Percentiles rank a stretch among this genome's conserved stretches.
Evolutionary conservation across 2,888 invertebrate genomes (phyloP).

Genomic region (Amblyteles armatorius): DNA sequence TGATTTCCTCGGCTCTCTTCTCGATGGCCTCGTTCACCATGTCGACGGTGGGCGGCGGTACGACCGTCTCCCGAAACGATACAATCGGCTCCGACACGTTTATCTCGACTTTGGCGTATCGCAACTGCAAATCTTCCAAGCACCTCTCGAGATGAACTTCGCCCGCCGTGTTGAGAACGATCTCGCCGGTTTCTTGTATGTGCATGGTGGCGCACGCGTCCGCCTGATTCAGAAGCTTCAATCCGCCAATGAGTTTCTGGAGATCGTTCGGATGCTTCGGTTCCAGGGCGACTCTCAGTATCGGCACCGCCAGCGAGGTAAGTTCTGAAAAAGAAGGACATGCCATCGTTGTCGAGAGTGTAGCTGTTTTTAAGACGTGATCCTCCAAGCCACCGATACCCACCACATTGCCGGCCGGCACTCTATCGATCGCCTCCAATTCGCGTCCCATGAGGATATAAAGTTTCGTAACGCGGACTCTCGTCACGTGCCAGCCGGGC

Average conservation of each 20-base stretch:
- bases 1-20: slow-evolving; percentile 85
- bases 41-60: slow-evolving; percentile 91
- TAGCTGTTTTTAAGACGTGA: slow-evolving; percentile 95
- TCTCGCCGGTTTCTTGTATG: slow-evolving; percentile 97
- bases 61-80: slow-evolving; percentile 97
- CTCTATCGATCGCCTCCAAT: slow-evolving; percentile 91
- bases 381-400: slow-evolving; percentile 95
- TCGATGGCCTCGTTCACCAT: slow-evolving; percentile 95
- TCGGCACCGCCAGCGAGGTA: slow-evolving; percentile 92
- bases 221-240: slow-evolving; percentile 95
- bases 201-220: slow-evolving; percentile 97
- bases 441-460: slow-evolving; percentile 98
- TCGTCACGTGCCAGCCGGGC: slow-evolving; percentile 89
- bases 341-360: slow-evolving; percentile 91
- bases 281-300: slow-evolving; percentile 97
- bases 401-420: slow-evolving; percentile 96
- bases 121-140: slow-evolving; percentile 94
- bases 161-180: slow-evolving; percentile 97
- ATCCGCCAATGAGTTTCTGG: slow-evolving; percentile 89
- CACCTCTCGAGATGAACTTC: slow-evolving; percentile 99
- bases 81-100: slow-evolving; percentile 98
- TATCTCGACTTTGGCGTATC: slow-evolving; percentile 94
- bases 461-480: slow-evolving; percentile 89
- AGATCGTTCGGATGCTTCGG: slow-evolving; percentile 93
- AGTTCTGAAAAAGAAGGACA: slow-evolving; percentile 96